phyloP scores from a whole-genome alignment of 2,113 vertebrate species.

The Mirza zaza region DNA sequence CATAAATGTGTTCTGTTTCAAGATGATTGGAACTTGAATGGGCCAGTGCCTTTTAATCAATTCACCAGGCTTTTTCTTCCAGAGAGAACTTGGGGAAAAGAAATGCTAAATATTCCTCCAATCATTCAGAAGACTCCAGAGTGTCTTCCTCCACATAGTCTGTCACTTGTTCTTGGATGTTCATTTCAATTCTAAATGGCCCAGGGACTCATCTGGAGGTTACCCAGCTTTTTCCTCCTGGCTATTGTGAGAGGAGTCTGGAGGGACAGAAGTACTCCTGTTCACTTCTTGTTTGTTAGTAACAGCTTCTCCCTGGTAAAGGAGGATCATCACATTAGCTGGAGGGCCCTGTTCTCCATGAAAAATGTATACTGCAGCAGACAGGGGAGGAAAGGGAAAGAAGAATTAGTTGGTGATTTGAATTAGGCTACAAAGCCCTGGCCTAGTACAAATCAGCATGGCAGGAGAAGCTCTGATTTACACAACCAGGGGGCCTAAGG shows the following conservation, averaged over 20 bases:
- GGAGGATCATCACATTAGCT: background rate
- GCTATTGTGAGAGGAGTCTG: background rate
- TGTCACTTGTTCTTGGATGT: background rate
- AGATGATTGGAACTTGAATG: background rate
- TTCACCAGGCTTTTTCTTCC: background rate
- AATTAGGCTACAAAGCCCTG: background rate
- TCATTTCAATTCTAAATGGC: background rate
- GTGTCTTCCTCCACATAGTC: background rate
- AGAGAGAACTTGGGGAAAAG: background rate
- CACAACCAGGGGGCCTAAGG: too few relatives aligned
- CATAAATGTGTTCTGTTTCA: background rate
- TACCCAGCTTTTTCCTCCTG: background rate
- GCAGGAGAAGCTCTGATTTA: background rate
- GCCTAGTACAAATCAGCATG: background rate
- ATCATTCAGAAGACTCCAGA: background rate
- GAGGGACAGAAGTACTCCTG: background rate
- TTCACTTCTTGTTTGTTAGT: background rate
- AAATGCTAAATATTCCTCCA: background rate
- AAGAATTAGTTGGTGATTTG: background rate
- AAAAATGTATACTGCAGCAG: background rate
- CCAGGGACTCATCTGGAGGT: background rate
- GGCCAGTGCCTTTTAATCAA: background rate
- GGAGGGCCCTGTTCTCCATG: background rate
- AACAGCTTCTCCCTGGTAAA: background rate
- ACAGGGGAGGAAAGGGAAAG: background rate